A percentile compares a stretch with the other conserved stretches of the same genome.
Evolutionary conservation across 2,888 invertebrate species (phyloP).

Genomic region (Polymixis lichenea): DNA sequence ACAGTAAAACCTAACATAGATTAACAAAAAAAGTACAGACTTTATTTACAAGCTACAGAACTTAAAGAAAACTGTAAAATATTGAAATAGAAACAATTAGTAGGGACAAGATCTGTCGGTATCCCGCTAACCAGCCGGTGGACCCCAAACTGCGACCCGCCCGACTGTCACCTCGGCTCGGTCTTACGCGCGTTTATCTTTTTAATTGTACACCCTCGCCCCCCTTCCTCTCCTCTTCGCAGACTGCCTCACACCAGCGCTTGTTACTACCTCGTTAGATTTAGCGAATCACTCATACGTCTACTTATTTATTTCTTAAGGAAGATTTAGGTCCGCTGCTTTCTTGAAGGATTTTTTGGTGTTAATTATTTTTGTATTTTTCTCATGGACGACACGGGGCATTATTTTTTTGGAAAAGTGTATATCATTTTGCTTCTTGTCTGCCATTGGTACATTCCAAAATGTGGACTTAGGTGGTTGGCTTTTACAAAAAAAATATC

Average conservation of each 20-base stretch:
- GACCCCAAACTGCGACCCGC: conserved; percentile 78
- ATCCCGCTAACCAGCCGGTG: conserved; percentile 88
- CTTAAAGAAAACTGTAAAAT: not conserved
- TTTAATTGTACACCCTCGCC: conserved; percentile 85
- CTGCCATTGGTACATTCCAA: not conserved
- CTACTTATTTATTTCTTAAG: conserved; percentile 50
- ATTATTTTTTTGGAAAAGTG: not conserved
- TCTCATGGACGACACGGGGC: not conserved
- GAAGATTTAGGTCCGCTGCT: conserved; percentile 28
- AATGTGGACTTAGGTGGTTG: not conserved
- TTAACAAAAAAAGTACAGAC: not conserved
- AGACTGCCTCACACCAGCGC: conserved; percentile 62
- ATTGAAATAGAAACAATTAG: conserved; percentile 64
- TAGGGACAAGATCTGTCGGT: conserved; percentile 79
- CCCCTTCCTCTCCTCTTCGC: conserved; percentile 55
- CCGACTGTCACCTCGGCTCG: conserved; percentile 84
- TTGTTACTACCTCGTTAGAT: conserved; percentile 83
- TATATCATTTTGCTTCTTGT: not conserved
- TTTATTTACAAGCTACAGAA: not conserved
- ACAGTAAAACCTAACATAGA: not conserved
- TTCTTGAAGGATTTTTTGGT: not conserved
- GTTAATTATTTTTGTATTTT: not conserved
- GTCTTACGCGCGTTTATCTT: conserved; percentile 89
- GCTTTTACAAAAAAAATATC: not conserved
- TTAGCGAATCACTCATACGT: conserved; percentile 71